Base-by-base conservation (phyloP, 2,888 invertebrate genomes). In the Neuroscelio doddi region DNA sequence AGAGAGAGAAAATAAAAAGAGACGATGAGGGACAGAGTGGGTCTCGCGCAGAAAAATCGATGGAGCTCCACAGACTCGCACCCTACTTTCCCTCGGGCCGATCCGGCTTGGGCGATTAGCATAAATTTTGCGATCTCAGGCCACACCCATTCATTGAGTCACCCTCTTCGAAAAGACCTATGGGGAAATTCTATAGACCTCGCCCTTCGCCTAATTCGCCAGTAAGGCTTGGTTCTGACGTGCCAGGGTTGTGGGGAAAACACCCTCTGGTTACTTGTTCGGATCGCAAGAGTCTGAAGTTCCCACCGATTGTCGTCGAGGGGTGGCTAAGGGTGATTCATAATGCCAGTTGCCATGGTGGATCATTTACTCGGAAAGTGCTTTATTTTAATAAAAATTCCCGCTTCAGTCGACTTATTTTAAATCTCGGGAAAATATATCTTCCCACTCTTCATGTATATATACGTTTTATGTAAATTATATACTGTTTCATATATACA, bases 11-110 rank as follows among this genome's bases (percentile, higher is more conserved):
- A 41, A 52, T 45, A 29, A 47, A 26, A 41, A 34, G 17, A 29
- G 55, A 59, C 24, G 15, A 30, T 36, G 49, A 57, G 55, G 65
- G 55, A 56, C 24, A 69, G 57, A 64, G 64, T 55, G 59, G 38
- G 59, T 39, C 64, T 46, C 61, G 70, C 52, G 67, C 56, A 74
- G 74, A 80, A 82, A 82, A 82, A 82, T 82, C 82, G 80, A 82
- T 82, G 76, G 76, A 82, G 82, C 82, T 79, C 64, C 57, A 56
- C 58, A 46, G 52, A 52, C 50, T 57, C 59, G 67, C 56, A 71
- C 71, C 70, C 71, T 66, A 67, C 61, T 65, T 64, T 63, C 61
- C 61, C 63, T 46, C 56, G 57, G 52, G 50, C 50, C 55, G 49
- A 65, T 68, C 69, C 65, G 66, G 63, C 53, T 63, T 34, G 61